Evolutionary conservation across 2,113 vertebrate genomes (phyloP).

Genomic region (Myotis davidii): DNA sequence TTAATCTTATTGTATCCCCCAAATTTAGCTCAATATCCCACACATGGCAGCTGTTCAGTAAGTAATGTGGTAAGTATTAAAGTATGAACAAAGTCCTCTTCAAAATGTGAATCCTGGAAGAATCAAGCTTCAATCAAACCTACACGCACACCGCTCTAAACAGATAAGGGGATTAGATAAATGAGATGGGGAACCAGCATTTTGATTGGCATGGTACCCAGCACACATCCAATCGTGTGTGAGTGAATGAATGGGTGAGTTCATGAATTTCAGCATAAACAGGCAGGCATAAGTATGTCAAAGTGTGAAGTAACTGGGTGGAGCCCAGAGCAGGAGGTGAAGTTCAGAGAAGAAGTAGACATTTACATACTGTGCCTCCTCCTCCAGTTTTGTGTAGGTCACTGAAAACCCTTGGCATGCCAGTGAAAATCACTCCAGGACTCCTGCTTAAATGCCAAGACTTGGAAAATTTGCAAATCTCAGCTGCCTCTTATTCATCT

Average conservation of each 20-base stretch:
- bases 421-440: conserved; percentile 1
- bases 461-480: conserved; percentile 33
- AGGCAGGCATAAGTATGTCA: background rate
- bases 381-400: background rate
- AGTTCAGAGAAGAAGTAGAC: background rate
- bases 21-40: background rate
- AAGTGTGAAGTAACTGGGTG: background rate
- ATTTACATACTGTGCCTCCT: background rate
- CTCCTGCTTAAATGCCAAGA: background rate
- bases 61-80: background rate
- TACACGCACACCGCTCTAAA: background rate
- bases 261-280: background rate
- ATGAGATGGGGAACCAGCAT: background rate
- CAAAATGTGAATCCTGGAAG: background rate
- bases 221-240: background rate
- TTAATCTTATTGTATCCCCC: background rate
- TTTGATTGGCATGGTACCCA: background rate
- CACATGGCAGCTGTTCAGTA: background rate
- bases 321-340: background rate
- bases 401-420: background rate
- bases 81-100: background rate
- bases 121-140: background rate
- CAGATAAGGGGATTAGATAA: background rate
- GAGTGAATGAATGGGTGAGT: background rate
- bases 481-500: background rate